These are phyloP conservation scores for Dipus sagitta DNA, from an alignment of 2,797 vertebrate species.

Conservation along the genomic window DNA sequence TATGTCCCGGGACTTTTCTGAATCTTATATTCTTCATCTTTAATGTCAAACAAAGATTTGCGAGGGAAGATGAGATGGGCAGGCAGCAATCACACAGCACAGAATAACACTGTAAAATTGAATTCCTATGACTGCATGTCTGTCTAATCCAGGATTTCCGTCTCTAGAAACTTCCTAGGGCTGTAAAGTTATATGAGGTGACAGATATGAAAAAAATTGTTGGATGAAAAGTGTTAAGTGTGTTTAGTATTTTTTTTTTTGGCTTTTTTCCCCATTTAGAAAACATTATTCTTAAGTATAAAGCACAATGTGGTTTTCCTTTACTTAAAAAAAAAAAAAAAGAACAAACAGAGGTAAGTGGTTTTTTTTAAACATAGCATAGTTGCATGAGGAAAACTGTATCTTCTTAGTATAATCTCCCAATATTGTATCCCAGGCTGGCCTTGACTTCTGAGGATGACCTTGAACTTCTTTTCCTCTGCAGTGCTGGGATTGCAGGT, in stretches of 20 bases:
- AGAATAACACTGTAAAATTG: background rate
- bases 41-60: background rate
- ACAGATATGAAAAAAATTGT: background rate
- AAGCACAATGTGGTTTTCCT: no score
- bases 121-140: constrained; percentile 25
- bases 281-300: no score
- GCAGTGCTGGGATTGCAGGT: background rate
- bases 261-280: no score
- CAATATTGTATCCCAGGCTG: background rate
- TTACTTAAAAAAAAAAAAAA: no score
- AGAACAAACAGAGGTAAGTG: no score
- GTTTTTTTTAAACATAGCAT: no score
- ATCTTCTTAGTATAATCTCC: no score
- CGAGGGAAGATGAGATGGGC: background rate
- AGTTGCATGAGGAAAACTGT: no score
- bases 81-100: background rate
- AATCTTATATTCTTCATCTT: background rate
- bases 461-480: background rate
- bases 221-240: no score
- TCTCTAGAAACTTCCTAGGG: background rate
- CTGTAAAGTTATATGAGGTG: constrained; percentile 5
- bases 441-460: background rate
- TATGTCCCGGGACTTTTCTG: background rate
- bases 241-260: background rate
- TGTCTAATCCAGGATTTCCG: constrained; percentile 24